Evolutionary conservation across 1,140 invertebrate genomes (phyloP), one percentile per base, ranked within the genome.

Genomic region (Drosophila asahinai): DNA sequence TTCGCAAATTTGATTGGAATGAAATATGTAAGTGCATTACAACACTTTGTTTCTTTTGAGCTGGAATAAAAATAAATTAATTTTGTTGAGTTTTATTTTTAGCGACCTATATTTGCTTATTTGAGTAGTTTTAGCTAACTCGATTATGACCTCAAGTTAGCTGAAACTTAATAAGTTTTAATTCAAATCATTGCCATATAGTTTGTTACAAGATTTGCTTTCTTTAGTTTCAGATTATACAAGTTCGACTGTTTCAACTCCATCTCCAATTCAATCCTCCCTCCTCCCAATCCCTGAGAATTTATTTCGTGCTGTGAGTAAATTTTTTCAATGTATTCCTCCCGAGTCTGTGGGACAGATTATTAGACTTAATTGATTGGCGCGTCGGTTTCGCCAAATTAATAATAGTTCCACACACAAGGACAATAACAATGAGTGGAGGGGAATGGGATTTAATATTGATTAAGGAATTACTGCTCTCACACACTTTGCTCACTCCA

Each of bases 321-420:
- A 64, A 72, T 79, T 52, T 77, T 43, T 43, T 17, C 42, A 22
- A 45, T 71, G 22, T 54, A 33, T 40, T 49, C 43, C 40, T 63
- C 19, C 22, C 27, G 14, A 36, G 36, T 40, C 60, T 63, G 43
- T 60, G 43, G 36, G 40, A 48, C 48, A 73, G 76, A 80, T 79
- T 79, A 79, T 80, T 80, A 52, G 54, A 45, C 62, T 79, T 73
- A 80, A 80, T 80, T 80, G 77, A 80, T 80, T 73, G 77, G 67
- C 67, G 63, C 64, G 42, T 77, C 40, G 59, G 14, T 40, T 52
- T 65, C 33, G 54, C 17, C 38, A 40, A 77, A 77, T 77, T 77
- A 77, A 64, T 76, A 74, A 74, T 55, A 76, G 51, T 45, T 64
- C 47, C 19, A 17, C 22, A 57, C 58, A 75, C 43, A 73, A 71